Evolutionary conservation across 2,888 invertebrate genomes (phyloP), one percentile per base, ranked within the genome.

Genomic region (Zygaena filipendulae): DNA sequence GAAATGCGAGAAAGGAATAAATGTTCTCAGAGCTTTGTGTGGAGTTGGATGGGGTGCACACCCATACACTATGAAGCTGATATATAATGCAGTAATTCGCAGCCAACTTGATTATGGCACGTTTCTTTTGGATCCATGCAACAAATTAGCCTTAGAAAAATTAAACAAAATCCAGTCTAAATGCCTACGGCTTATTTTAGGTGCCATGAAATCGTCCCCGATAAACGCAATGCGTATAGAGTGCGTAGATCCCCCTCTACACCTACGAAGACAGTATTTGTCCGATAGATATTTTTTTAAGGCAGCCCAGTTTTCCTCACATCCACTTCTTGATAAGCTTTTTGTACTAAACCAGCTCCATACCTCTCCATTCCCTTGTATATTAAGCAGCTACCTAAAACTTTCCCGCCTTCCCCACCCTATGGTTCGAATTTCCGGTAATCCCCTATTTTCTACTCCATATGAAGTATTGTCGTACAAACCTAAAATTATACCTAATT

Each of bases 91-190:
- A 0, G 12, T 41, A 3, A 14, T 43, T 2, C 33, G 44, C 2
- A 43, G 43, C 16, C 33, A 35, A 8, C 13, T 45, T 4, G 49
- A 45, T n/a, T n/a, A n/a, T n/a, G n/a, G n/a, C n/a, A n/a, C n/a
- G n/a, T n/a, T n/a, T n/a, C n/a, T n/a, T n/a, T 6, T 45, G 1
- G 41, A 43, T 1, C 41, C 41, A 0, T 29, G 35, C 13, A 43
- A 25, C 16, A 43, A 39, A 32, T 0, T n/a, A 40, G 0, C 12
- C 27, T 1, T 30, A 26, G 7, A 27, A n/a, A 10, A 11, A 3
- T 5, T 41, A 4, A 13, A 34, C 3, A 33, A 25, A 11, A 33
- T 47, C 1, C 50, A 47, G 14, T 35, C 35, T 1, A 45, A 43
- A 38, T 29, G 34, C 12, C 25, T 44, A 1, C 27, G 45, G 1